These are phyloP conservation scores for Neogale vison DNA, from an alignment of 2,113 vertebrate species.

Conservation along the genomic window DNA sequence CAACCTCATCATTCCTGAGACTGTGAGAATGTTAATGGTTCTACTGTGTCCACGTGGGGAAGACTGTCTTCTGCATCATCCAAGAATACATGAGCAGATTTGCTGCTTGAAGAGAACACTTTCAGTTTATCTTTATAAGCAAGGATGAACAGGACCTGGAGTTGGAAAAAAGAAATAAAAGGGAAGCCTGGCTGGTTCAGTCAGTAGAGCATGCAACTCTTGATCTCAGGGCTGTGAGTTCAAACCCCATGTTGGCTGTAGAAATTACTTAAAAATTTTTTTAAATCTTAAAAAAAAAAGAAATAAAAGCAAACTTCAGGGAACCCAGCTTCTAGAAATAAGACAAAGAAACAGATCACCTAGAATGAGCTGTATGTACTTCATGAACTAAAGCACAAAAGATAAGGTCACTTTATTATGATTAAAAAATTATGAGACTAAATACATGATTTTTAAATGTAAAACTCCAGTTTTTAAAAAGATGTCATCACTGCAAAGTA, in stretches of 20 bases:
- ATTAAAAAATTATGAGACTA: neutral
- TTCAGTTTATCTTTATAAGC: neutral
- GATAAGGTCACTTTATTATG: neutral
- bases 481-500: neutral
- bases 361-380: neutral
- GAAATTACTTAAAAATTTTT: neutral
- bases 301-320: neutral
- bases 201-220: neutral
- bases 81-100: neutral
- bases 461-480: neutral
- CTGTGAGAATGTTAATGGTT: neutral
- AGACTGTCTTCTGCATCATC: neutral
- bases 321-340: neutral
- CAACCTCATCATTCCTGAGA: neutral
- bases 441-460: neutral
- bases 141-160: neutral
- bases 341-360: neutral
- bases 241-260: neutral
- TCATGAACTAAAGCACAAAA: neutral
- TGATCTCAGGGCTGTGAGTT: neutral
- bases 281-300: neutral
- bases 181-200: neutral
- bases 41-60: neutral
- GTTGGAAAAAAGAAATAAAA: neutral
- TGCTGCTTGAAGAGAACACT: neutral